phyloP scores from a whole-genome alignment of 2,888 invertebrate species.

The Tribolium freemani region DNA sequence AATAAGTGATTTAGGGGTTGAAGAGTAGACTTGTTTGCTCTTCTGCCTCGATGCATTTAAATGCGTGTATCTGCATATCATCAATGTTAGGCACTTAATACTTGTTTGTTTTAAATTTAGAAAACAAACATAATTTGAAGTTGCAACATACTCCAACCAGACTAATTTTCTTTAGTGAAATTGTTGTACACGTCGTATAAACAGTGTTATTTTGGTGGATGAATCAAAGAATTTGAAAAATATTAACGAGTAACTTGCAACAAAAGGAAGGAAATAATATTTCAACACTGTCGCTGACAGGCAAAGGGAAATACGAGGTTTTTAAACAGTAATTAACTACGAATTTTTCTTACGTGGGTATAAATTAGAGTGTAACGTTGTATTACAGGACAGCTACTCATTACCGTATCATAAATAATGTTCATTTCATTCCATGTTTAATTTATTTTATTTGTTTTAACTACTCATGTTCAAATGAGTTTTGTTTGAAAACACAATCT shows the following conservation, averaged over 20 bases:
- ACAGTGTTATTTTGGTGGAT: neutral
- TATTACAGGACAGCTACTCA: neutral
- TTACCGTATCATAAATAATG: neutral
- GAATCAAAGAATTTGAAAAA: neutral
- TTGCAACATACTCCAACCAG: neutral
- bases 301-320: neutral
- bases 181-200: neutral
- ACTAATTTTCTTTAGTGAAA: neutral
- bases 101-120: slow-evolving; percentile 2
- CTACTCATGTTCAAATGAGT: no score
- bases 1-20: slow-evolving; percentile 11
- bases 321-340: neutral
- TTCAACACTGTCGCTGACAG: neutral
- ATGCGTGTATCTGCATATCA: neutral
- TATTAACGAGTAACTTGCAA: neutral
- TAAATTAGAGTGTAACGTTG: neutral
- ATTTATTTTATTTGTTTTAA: no score
- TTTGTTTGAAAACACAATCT: no score
- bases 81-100: neutral
- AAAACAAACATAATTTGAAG: neutral
- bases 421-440: no score
- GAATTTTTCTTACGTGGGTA: neutral
- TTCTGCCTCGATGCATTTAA: slow-evolving; percentile 10
- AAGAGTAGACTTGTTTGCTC: slow-evolving; percentile 11
- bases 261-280: neutral